Conservation (phyloP, 2,797 vertebrate genomes). For the Morelia viridis region DNA sequence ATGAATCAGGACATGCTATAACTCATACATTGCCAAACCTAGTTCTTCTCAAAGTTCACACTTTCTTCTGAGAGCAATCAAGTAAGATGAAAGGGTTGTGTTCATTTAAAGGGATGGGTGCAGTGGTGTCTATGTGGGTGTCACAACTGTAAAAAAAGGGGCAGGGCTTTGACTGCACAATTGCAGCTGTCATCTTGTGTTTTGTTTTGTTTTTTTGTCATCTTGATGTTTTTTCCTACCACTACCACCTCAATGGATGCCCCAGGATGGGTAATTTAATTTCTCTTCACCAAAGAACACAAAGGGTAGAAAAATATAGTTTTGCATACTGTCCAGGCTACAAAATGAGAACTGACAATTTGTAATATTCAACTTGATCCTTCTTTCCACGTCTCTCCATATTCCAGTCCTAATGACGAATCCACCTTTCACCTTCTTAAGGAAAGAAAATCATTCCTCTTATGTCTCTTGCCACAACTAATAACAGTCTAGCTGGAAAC, state of each 20-base stretch:
- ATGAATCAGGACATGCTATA: no score
- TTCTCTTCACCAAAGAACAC: not conserved
- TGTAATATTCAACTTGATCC: not conserved
- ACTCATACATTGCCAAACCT: not conserved
- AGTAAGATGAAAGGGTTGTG: not conserved
- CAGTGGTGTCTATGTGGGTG: no score
- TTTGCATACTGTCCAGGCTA: not conserved
- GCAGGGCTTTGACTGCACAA: no score
- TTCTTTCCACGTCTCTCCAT: not conserved
- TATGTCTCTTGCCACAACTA: not conserved
- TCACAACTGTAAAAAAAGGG: no score
- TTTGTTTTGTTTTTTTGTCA: no score
- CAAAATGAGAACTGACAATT: not conserved
- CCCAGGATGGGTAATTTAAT: no score
- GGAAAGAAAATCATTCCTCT: not conserved
- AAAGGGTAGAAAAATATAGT: not conserved
- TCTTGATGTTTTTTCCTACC: no score
- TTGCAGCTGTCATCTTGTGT: no score
- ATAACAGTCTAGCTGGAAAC: constrained; percentile 1
- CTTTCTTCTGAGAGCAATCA: not conserved
- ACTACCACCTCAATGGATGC: no score
- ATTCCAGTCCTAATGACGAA: not conserved
- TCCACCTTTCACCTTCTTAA: not conserved
- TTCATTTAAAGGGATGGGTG: no score
- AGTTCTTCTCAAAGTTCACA: not conserved